Evolutionary conservation across 2,797 vertebrate genomes (phyloP).

Genomic region (Etheostoma perlongum): DNA sequence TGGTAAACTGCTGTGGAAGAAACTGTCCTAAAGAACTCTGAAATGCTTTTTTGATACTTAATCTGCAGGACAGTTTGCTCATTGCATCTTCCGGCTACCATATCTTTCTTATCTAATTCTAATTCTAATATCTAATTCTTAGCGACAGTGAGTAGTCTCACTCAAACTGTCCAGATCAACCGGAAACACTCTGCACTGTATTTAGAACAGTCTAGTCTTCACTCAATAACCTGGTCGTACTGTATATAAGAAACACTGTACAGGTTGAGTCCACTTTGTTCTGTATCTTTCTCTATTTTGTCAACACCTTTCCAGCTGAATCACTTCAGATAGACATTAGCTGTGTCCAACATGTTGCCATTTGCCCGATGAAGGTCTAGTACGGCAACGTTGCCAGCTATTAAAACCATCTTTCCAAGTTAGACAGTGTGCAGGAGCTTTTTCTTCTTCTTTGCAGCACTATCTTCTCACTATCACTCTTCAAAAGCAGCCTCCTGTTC

Average conservation of each 20-base stretch:
- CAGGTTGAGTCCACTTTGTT: not conserved
- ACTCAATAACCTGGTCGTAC: not conserved
- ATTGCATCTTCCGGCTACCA: not conserved
- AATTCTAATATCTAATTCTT: not conserved
- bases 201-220: not conserved
- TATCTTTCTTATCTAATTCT: too few species aligned
- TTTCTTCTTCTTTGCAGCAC: too few species aligned
- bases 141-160: not conserved
- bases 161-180: constrained; percentile 21
- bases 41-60: not conserved
- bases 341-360: not conserved
- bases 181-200: not conserved
- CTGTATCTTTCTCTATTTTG: not conserved
- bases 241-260: not conserved
- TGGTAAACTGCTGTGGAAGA: not conserved
- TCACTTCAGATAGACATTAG: not conserved
- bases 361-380: too few species aligned
- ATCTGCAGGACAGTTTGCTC: not conserved
- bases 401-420: too few species aligned
- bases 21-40: not conserved
- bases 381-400: too few species aligned
- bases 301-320: not conserved
- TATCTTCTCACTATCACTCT: not conserved
- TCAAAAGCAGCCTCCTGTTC: not conserved
- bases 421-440: too few species aligned